Base-by-base conservation (phyloP, 1,140 invertebrate genomes). In the Venturia canescens region DNA sequence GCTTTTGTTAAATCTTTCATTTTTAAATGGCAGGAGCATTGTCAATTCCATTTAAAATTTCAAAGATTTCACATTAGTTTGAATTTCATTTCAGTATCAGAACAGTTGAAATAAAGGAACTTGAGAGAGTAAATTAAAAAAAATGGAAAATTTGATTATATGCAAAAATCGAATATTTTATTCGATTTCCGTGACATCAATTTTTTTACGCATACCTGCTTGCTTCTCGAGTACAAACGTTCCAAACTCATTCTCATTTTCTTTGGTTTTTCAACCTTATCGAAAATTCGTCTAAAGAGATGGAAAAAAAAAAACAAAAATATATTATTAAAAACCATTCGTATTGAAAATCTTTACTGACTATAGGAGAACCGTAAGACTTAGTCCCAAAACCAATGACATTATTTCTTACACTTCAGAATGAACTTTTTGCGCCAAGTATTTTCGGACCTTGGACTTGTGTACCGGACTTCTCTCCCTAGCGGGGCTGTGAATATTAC, bases 201-300 rank as follows among this genome's bases (percentile, higher is more conserved):
- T 63, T 78, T 72, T 23, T 72, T n/a, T 44, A 44, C 5, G 13
- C 38, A 85, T 85, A 90, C 88, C 74, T 86, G 83, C 69, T 88
- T 89, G 82, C 80, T 88, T 78, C 83, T 84, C 63, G 84, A 84
- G 53, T 89, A 89, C 78, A 92, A 87, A 72, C 89, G 86, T 76
- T 92, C 91, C 3, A 92, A 82, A 79, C 88, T 91, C 0, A 92
- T 79, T 77, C 90, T 86, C 60, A 89, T 67, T 82, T 89, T 92
- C 60, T 89, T 91, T n/a, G 87, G 78, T 80, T 87, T 90, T n/a
- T 92, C 91, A 4, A 84, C n/a, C 84, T 89, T 90, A 27, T 89
- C 88, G 70, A 44, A 13, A 26, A 80, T 50, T 84, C 67, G 85
- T 13, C 88, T 89, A 50, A 0, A 78, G n/a, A n/a, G n/a, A n/a